Evolutionary conservation across 2,797 vertebrate species (phyloP).

Genomic region (Tinamus major): DNA sequence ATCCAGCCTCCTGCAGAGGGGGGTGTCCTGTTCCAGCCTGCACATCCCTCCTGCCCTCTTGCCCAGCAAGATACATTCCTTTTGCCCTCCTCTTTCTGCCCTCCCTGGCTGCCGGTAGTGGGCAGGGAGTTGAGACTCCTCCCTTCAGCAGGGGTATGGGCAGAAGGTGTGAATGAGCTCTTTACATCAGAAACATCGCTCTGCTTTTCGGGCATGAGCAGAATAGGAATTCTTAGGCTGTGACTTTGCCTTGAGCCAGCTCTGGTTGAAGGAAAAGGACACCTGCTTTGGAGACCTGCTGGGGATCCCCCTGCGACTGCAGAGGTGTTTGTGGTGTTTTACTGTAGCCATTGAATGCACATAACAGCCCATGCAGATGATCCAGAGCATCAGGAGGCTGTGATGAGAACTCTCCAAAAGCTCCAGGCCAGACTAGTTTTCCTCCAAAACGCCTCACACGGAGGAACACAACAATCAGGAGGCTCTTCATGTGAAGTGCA

Average conservation of each 20-base stretch:
- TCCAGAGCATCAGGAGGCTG: neutral
- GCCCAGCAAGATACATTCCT: neutral
- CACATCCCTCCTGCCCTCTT: neutral
- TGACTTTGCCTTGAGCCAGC: neutral
- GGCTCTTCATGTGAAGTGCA: neutral
- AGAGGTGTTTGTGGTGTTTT: neutral
- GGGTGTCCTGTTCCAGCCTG: neutral
- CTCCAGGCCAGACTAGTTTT: neutral
- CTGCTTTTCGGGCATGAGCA: neutral
- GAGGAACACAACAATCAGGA: neutral
- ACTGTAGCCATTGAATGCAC: neutral
- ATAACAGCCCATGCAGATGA: neutral
- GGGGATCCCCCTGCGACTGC: neutral
- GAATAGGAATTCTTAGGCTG: neutral
- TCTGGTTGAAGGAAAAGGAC: neutral
- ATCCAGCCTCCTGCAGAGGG: neutral
- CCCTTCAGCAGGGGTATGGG: neutral
- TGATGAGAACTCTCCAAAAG: neutral
- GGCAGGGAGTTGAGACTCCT: rapidly evolving
- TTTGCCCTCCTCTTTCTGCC: neutral
- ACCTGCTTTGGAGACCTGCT: neutral
- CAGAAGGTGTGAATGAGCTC: neutral
- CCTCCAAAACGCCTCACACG: neutral
- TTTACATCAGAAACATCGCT: neutral
- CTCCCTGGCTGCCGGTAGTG: neutral